Evolutionary conservation across 2,888 invertebrate genomes (phyloP).

Genomic region (Drosophila emarginata): DNA sequence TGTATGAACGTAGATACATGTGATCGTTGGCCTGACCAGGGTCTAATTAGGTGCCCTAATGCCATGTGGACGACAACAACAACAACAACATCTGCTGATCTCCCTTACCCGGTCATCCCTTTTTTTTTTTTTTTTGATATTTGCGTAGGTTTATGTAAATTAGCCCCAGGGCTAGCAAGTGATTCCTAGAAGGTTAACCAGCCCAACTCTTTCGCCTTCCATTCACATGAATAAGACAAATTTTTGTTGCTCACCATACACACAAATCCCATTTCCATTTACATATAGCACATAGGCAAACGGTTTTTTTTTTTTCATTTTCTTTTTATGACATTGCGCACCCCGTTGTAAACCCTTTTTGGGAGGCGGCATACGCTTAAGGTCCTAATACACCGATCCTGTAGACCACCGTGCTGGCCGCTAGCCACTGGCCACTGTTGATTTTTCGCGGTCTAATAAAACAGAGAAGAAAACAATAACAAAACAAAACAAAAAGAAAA

Average conservation of each 20-base stretch:
- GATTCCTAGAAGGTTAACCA: conserved; percentile 66
- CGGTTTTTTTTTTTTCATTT: background rate
- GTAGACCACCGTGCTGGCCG: conserved; percentile 25
- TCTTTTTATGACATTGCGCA: conserved; percentile 65
- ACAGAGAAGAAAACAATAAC: conserved; percentile 31
- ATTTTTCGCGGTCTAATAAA: conserved; percentile 75
- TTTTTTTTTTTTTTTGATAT: conserved; percentile 26
- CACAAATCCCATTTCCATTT: conserved; percentile 6
- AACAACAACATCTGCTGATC: conserved; percentile 25
- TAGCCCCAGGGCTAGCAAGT: conserved; percentile 63
- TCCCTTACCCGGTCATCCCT: background rate
- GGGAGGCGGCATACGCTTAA: conserved; percentile 33
- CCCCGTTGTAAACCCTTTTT: conserved; percentile 68
- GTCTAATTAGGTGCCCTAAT: conserved; percentile 38
- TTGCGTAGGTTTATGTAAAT: conserved; percentile 73
- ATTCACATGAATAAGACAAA: conserved; percentile 58
- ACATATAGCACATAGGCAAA: conserved; percentile 12
- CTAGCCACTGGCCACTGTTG: conserved; percentile 65
- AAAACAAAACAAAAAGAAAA: conserved; percentile 37
- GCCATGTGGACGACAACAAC: conserved; percentile 14
- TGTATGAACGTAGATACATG: background rate
- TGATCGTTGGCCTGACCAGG: conserved; percentile 35
- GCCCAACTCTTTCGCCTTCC: conserved; percentile 49
- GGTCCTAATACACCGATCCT: conserved; percentile 27
- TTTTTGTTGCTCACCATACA: conserved; percentile 52